phyloP scores from a whole-genome alignment of 2,113 vertebrate genomes.

The Chrysochloris asiatica region DNA sequence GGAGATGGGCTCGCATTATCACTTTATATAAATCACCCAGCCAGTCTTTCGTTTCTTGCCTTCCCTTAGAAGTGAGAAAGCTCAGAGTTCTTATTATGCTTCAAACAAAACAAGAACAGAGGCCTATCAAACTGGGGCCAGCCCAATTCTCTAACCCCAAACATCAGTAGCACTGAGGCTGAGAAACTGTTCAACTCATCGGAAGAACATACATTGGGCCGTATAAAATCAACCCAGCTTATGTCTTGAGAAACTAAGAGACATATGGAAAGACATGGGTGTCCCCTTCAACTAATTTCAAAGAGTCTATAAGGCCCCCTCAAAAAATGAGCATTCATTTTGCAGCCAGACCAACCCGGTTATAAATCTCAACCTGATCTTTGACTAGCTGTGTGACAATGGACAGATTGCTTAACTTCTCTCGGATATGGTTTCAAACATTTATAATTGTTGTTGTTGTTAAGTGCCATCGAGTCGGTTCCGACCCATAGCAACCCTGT shows the following conservation, averaged over 20 bases:
- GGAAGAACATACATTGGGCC: neutral
- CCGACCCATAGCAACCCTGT: too few relatives aligned
- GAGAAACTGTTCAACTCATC: neutral
- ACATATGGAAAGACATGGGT: neutral
- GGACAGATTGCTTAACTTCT: neutral
- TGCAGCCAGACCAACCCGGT: neutral
- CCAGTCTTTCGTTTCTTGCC: conserved; percentile 68
- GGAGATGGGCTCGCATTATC: conserved; percentile 68
- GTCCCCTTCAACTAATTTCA: conserved; percentile 26
- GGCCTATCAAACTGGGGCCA: neutral
- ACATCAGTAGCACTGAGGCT: too few relatives aligned
- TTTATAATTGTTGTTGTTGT: too few relatives aligned
- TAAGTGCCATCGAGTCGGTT: too few relatives aligned
- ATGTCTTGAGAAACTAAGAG: conserved; percentile 10
- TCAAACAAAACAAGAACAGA: conserved; percentile 63
- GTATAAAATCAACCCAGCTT: neutral
- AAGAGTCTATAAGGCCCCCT: neutral
- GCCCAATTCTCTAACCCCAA: neutral
- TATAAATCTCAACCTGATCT: conserved; percentile 4
- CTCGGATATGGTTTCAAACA: neutral
- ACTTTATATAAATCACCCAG: conserved; percentile 73
- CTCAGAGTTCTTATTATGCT: conserved; percentile 60
- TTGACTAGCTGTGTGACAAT: neutral
- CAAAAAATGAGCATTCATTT: neutral
- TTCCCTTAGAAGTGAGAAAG: conserved; percentile 61